Conservation (phyloP, 2,888 invertebrate species). For the Lithophane ornitopus region DNA sequence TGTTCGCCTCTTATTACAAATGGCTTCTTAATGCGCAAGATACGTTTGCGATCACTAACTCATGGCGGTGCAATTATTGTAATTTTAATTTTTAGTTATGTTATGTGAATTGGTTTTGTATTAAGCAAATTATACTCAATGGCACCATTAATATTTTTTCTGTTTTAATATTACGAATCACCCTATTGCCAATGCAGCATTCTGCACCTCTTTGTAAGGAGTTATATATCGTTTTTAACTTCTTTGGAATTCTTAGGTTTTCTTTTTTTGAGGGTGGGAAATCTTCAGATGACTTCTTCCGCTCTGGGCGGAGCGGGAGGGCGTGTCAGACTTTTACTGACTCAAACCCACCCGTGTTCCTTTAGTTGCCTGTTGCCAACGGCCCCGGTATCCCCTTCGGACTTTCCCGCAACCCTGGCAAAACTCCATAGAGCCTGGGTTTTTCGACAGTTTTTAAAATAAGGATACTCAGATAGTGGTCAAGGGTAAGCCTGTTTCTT, state of each 20-base stretch:
- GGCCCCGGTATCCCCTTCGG: no score
- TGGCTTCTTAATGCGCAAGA: constrained; percentile 85
- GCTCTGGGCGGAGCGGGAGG: no score
- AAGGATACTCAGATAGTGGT: not conserved
- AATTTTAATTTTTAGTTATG: not conserved
- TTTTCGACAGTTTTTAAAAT: not conserved
- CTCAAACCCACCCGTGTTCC: no score
- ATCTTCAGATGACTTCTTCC: no score
- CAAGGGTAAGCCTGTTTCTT: not conserved
- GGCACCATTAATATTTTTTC: not conserved
- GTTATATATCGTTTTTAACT: not conserved
- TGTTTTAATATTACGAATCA: not conserved
- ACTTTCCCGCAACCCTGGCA: no score
- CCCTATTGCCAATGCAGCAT: not conserved
- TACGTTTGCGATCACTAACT: constrained; percentile 66
- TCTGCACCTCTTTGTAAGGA: not conserved
- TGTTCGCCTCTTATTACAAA: constrained; percentile 81
- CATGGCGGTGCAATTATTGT: constrained; percentile 8
- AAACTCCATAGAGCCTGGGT: not conserved
- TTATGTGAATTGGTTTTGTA: not conserved
- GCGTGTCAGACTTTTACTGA: no score
- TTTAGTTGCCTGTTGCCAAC: no score
- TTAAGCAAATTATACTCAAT: not conserved
- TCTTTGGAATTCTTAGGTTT: no score
- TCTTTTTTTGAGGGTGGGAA: no score